Percentiles rank a stretch among this genome's conserved stretches.
These are phyloP conservation scores for Euplexia lucipara DNA, from an alignment of 2,888 invertebrate genomes.

Conservation along the genomic window DNA sequence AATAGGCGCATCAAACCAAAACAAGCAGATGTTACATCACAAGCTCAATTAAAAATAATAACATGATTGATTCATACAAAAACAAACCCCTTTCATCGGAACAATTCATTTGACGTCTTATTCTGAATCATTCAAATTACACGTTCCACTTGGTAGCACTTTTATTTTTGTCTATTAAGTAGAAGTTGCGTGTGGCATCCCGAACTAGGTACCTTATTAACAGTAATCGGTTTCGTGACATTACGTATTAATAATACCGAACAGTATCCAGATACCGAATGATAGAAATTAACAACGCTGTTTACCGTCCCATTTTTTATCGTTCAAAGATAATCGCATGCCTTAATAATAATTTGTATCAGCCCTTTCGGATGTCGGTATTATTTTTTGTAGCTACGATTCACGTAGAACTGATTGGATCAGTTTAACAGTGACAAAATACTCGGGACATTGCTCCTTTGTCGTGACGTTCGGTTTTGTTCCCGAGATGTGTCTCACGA, in stretches of 20 bases:
- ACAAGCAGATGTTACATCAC: conserved; percentile 78
- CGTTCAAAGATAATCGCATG: conserved; percentile 78
- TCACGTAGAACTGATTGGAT: conserved; percentile 85
- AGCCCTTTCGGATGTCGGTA: conserved; percentile 80
- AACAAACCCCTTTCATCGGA: conserved; percentile 81
- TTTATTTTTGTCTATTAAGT: conserved; percentile 70
- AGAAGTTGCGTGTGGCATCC: conserved; percentile 78
- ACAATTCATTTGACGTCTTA: conserved; percentile 86
- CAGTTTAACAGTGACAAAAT: conserved; percentile 90
- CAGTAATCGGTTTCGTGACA: conserved; percentile 78
- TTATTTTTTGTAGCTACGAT: conserved; percentile 79
- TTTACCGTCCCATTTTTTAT: conserved; percentile 79
- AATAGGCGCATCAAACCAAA: conserved; percentile 54
- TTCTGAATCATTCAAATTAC: conserved; percentile 81
- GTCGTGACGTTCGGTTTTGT: conserved; percentile 83
- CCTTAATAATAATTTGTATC: conserved; percentile 83
- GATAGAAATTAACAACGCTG: conserved; percentile 80
- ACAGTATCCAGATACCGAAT: conserved; percentile 72
- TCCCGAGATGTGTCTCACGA: conserved; percentile 86
- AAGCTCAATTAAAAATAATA: conserved; percentile 85
- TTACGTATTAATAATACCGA: conserved; percentile 78
- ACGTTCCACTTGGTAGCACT: conserved; percentile 74
- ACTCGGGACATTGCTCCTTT: conserved; percentile 85
- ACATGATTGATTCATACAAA: conserved; percentile 82
- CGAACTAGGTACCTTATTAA: conserved; percentile 70